These are phyloP conservation scores for Tipula vernalis DNA, from an alignment of 2,888 invertebrate genomes.

Conservation along the genomic window DNA sequence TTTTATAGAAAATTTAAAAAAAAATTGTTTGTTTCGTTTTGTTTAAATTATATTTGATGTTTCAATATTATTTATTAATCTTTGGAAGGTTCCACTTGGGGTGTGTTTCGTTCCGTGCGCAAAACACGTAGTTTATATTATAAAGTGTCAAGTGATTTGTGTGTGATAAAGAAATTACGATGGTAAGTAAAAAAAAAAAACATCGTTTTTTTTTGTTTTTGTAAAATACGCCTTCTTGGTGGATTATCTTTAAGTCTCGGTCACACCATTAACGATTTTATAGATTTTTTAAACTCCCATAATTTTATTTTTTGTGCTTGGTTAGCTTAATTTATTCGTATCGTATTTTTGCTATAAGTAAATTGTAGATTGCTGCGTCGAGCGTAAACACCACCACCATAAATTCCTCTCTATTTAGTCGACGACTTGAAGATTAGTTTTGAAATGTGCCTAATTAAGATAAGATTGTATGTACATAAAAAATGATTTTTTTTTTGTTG, in stretches of 20 bases:
- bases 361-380: too few species aligned
- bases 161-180: background rate
- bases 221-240: background rate
- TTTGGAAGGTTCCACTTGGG: background rate
- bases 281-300: background rate
- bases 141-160: background rate
- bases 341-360: background rate
- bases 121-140: background rate
- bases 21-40: background rate
- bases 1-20: conserved; percentile 10
- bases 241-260: background rate
- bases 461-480: background rate
- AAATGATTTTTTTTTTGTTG: too few species aligned
- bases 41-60: too few species aligned
- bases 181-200: background rate
- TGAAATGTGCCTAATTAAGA: background rate
- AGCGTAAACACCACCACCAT: too few species aligned
- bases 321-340: background rate
- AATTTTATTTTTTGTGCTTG: background rate
- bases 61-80: background rate
- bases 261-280: background rate
- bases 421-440: background rate
- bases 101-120: background rate
- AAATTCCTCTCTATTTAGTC: too few species aligned
- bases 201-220: background rate